Conservation (phyloP, 2,888 invertebrate genomes). For the Hyles lineata region DNA sequence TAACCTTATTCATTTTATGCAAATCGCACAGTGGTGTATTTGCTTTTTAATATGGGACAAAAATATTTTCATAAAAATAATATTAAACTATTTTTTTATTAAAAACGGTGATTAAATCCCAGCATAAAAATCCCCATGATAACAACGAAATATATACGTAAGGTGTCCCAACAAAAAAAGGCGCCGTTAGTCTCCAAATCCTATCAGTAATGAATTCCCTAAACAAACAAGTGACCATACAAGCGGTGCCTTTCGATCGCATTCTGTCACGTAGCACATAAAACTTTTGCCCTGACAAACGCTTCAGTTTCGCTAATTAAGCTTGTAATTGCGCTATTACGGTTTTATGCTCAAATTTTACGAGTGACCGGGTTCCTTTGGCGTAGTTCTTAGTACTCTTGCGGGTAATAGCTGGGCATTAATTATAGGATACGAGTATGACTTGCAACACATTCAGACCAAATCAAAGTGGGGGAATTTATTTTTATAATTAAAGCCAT, state of each 20-base stretch:
- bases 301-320: constrained; percentile 73
- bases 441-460: constrained; percentile 9
- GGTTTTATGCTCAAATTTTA: constrained; percentile 74
- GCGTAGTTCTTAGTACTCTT: constrained; percentile 21
- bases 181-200: constrained; percentile 1
- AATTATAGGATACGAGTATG: constrained; percentile 19
- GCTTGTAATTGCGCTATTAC: constrained; percentile 73
- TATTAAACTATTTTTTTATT: not conserved
- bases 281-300: constrained; percentile 63
- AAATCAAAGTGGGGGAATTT: not conserved
- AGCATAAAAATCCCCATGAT: not conserved
- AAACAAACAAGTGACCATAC: constrained; percentile 23
- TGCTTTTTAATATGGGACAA: not conserved
- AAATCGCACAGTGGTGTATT: not conserved
- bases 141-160: not conserved
- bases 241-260: constrained; percentile 18
- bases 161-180: not conserved
- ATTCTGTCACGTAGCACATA: constrained; percentile 44
- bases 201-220: constrained; percentile 7
- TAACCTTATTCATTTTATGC: not conserved
- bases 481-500: constrained; percentile 1
- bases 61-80: too few relatives aligned
- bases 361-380: constrained; percentile 48
- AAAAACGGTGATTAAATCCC: not conserved
- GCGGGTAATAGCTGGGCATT: constrained; percentile 17